phyloP scores from a whole-genome alignment of 2,113 vertebrate genomes.

The Heloderma charlesbogerti region DNA sequence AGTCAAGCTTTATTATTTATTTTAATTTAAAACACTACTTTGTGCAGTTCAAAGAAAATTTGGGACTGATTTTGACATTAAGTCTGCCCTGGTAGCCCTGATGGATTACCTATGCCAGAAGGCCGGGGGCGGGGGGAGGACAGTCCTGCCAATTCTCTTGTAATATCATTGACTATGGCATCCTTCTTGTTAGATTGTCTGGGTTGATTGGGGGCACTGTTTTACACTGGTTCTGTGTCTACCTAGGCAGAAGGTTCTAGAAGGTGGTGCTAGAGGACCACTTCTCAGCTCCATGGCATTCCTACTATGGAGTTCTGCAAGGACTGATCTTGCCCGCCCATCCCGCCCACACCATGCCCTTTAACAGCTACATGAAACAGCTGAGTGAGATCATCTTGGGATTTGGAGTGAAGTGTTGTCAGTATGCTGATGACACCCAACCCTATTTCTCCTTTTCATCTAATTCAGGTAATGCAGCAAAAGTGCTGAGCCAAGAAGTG shows the following conservation, averaged over 20 bases:
- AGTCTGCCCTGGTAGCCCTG: not conserved
- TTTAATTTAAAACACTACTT: slow-evolving; percentile 2
- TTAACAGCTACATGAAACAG: not conserved
- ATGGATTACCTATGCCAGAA: not conserved
- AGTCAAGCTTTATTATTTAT: not conserved
- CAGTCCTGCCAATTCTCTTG: not conserved
- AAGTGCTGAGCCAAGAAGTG: too few relatives aligned
- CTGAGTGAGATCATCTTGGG: not conserved
- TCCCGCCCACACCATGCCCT: not conserved
- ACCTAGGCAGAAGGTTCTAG: not conserved
- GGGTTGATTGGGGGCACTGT: not conserved
- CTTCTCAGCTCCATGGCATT: not conserved
- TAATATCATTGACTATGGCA: not conserved
- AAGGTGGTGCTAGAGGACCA: not conserved
- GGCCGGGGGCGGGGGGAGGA: not conserved
- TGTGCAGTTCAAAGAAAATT: not conserved
- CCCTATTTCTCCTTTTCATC: too few relatives aligned
- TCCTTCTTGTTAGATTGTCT: not conserved
- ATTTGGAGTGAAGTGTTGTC: not conserved
- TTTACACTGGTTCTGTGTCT: not conserved
- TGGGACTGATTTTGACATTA: not conserved
- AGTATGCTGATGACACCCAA: not conserved
- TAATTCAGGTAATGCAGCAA: not conserved
- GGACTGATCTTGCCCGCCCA: too few relatives aligned
- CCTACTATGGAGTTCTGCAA: not conserved